Evolutionary conservation across 2,113 vertebrate species (phyloP).

Genomic region (Myodes glareolus): DNA sequence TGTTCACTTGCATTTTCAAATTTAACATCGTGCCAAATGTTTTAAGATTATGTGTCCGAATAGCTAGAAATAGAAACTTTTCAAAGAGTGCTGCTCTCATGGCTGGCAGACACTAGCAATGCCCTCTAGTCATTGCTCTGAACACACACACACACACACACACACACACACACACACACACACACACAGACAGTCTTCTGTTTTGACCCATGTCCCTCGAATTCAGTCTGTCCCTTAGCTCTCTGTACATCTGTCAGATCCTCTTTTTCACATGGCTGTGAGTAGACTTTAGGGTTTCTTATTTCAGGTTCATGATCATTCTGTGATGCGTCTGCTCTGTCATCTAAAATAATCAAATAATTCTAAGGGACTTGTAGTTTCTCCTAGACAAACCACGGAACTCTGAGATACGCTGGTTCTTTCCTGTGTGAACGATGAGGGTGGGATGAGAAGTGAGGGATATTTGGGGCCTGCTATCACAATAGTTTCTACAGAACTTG

Average conservation of each 20-base stretch:
- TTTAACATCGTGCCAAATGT: background rate
- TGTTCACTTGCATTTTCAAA: background rate
- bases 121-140: background rate
- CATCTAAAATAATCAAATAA: background rate
- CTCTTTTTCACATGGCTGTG: background rate
- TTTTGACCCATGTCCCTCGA: background rate
- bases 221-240: background rate
- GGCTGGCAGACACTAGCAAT: background rate
- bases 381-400: background rate
- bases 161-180: background rate
- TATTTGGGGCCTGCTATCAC: background rate
- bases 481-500: background rate
- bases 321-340: background rate
- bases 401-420: background rate
- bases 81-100: background rate
- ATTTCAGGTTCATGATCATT: background rate
- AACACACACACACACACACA: background rate
- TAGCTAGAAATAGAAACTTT: constrained; percentile 6
- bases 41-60: background rate
- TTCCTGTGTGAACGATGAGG: background rate
- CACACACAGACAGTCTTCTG: background rate
- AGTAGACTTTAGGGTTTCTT: background rate
- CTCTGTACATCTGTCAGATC: background rate
- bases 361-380: background rate
- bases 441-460: background rate